Percentiles rank a stretch among this genome's conserved stretches.
These are phyloP conservation scores for Coecobrya sp. DNA, from an alignment of 2,888 invertebrate genomes.

Conservation along the genomic window DNA sequence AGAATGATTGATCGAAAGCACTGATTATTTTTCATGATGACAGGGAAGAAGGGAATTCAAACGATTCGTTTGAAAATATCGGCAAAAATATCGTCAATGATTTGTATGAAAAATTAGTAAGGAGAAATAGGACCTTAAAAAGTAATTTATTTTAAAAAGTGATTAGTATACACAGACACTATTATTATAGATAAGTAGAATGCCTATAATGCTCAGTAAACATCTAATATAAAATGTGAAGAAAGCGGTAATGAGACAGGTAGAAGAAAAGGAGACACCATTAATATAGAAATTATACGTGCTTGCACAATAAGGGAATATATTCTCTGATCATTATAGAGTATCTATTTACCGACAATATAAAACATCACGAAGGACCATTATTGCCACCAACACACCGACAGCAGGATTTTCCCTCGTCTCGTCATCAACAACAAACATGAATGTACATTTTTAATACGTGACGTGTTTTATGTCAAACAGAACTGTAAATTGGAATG, in stretches of 20 bases:
- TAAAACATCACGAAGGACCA: background rate
- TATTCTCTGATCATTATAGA: background rate
- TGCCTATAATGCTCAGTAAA: background rate
- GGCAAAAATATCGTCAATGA: background rate
- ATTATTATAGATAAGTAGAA: background rate
- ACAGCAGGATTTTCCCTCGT: background rate
- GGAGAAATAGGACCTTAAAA: background rate
- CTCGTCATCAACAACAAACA: conserved; percentile 19
- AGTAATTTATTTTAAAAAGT: conserved; percentile 2
- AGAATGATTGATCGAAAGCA: conserved; percentile 30
- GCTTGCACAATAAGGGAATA: background rate
- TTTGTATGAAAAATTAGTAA: background rate
- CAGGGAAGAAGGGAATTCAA: background rate
- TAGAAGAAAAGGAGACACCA: background rate
- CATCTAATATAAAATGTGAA: conserved; percentile 3
- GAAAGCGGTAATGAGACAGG: conserved; percentile 3
- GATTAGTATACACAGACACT: background rate
- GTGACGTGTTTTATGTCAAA: conserved; percentile 81
- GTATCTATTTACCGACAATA: background rate
- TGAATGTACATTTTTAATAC: conserved; percentile 76
- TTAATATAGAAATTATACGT: conserved; percentile 72
- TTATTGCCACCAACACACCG: background rate
- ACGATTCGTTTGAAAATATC: conserved; percentile 17
- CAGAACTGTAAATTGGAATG: conserved; percentile 74
- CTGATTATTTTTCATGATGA: conserved; percentile 24